Evolutionary conservation across 2,113 vertebrate species (phyloP).

Genomic region (Lipotes vexillifer): DNA sequence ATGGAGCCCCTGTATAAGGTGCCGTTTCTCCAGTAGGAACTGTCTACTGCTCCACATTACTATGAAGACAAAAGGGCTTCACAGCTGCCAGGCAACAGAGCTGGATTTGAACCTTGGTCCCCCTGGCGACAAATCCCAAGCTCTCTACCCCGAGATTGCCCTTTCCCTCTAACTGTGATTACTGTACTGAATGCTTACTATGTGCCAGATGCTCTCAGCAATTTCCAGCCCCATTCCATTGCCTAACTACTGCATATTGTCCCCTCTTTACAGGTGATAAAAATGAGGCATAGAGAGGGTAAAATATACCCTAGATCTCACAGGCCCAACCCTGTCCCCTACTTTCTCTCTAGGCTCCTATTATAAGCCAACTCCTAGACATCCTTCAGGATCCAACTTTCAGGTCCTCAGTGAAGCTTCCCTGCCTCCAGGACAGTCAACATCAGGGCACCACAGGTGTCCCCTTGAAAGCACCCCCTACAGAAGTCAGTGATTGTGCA

Average conservation of each 20-base stretch:
- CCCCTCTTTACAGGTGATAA: neutral
- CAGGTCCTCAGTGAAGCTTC: neutral
- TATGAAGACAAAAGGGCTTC: neutral
- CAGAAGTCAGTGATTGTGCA: neutral
- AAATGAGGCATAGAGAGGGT: neutral
- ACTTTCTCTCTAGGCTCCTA: neutral
- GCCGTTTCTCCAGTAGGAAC: neutral
- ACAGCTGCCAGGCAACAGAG: neutral
- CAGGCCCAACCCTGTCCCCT: rapidly evolving
- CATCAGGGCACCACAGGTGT: neutral
- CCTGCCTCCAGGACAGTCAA: neutral
- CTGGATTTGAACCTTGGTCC: neutral
- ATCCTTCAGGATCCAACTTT: neutral
- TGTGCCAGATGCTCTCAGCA: neutral
- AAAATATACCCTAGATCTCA: neutral
- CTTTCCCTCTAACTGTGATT: neutral
- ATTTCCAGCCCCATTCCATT: neutral
- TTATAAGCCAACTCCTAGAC: neutral
- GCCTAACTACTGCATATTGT: neutral
- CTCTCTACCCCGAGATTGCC: neutral
- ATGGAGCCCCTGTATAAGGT: neutral
- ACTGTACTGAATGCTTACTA: neutral
- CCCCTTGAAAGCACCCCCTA: neutral
- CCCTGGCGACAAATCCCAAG: neutral
- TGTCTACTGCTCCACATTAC: neutral